Evolutionary conservation across 2,797 vertebrate genomes (phyloP).

Genomic region (Pseudomugil tenellus): DNA sequence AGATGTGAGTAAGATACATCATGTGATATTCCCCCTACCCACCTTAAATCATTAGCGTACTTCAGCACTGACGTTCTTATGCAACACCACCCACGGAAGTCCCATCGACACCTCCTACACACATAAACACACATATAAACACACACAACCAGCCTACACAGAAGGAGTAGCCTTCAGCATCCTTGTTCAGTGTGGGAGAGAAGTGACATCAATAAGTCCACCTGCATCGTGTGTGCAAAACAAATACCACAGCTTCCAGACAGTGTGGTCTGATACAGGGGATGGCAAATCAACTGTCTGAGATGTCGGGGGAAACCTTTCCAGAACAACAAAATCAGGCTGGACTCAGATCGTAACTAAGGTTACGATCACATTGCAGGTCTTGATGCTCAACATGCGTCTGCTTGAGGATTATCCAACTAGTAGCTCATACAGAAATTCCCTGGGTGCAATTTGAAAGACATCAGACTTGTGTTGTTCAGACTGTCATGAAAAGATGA

Average conservation of each 20-base stretch:
- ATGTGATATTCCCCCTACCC: constrained; percentile 8
- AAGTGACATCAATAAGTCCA: constrained; percentile 66
- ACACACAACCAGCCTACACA: constrained; percentile 53
- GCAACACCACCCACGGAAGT: constrained; percentile 66
- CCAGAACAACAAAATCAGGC: not conserved
- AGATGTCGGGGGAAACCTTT: not conserved
- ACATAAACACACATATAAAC: constrained; percentile 25
- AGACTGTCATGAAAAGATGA: not conserved
- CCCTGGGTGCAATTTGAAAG: not conserved
- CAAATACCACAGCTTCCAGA: constrained; percentile 33
- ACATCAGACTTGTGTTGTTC: not conserved
- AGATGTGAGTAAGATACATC: constrained; percentile 11
- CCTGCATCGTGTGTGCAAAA: constrained; percentile 52
- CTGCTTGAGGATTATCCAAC: not conserved
- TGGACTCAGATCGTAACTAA: not conserved
- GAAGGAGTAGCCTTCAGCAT: constrained; percentile 59
- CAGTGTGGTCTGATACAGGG: not conserved
- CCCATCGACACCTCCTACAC: constrained; percentile 57
- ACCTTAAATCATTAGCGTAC: constrained; percentile 37
- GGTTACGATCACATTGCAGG: not conserved
- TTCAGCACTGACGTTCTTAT: constrained; percentile 61
- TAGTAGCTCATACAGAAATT: not conserved
- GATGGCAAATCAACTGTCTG: not conserved
- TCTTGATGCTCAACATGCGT: not conserved
- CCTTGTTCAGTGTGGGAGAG: constrained; percentile 62